Conservation (phyloP, 2,113 vertebrate species). For the Eurystomus gularis region DNA sequence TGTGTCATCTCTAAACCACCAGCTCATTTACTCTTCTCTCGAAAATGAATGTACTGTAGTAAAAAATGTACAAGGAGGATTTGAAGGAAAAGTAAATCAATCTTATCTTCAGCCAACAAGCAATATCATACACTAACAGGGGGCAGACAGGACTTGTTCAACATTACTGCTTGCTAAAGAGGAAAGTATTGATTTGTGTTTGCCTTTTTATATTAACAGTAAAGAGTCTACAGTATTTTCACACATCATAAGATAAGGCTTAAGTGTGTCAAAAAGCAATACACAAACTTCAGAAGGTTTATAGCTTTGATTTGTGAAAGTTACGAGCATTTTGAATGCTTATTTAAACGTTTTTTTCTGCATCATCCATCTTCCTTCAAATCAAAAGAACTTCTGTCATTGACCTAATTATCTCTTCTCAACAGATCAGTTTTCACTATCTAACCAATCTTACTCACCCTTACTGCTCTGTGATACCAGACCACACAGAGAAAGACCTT, state of each 20-base stretch:
- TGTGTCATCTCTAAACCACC: not conserved
- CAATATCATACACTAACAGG: not conserved
- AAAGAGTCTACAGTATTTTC: constrained; percentile 6
- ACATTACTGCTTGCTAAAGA: not conserved
- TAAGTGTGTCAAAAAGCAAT: constrained; percentile 31
- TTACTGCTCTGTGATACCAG: not conserved
- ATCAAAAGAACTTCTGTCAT: not conserved
- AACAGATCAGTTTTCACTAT: not conserved
- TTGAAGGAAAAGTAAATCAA: constrained; percentile 27
- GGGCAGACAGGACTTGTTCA: not conserved
- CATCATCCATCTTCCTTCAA: not conserved
- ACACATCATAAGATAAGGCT: constrained; percentile 26
- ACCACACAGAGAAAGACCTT: not conserved
- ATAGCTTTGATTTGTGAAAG: constrained; percentile 26
- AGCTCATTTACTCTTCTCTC: constrained; percentile 15
- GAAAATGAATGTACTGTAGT: not conserved
- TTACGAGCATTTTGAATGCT: not conserved
- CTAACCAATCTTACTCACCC: not conserved
- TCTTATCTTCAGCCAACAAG: constrained; percentile 30
- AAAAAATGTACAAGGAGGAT: constrained; percentile 2
- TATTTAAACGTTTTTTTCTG: not conserved
- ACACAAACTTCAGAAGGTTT: not conserved
- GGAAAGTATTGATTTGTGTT: constrained; percentile 48
- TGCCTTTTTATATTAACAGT: constrained; percentile 34
- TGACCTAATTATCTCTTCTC: not conserved